Percentiles rank a stretch among this genome's conserved stretches.
phyloP scores from a whole-genome alignment of 1,140 invertebrate species.

The Drosophila arawakana region DNA sequence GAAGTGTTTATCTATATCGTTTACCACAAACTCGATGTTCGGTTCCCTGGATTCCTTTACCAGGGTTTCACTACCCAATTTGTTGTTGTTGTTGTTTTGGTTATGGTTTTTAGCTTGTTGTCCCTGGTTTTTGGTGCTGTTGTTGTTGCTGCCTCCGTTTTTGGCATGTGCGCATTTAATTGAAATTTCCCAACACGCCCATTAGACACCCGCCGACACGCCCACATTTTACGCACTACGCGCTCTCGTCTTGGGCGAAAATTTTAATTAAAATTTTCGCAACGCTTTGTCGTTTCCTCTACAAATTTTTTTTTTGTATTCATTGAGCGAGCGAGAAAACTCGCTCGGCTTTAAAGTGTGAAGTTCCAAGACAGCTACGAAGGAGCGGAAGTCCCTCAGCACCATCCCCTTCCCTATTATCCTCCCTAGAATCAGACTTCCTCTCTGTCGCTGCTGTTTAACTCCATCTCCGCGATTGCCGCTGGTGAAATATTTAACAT shows the following conservation, averaged over 20 bases:
- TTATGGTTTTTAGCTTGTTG: slow-evolving; percentile 44
- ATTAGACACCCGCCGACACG: slow-evolving; percentile 26
- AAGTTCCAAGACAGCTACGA: slow-evolving; percentile 63
- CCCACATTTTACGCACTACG: slow-evolving; percentile 57
- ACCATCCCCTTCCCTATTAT: too few species aligned
- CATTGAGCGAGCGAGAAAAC: too few species aligned
- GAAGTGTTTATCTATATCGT: slow-evolving; percentile 80
- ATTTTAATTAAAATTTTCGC: slow-evolving; percentile 80
- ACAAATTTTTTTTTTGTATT: slow-evolving; percentile 27
- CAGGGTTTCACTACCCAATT: slow-evolving; percentile 36
- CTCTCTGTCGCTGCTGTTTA: neutral
- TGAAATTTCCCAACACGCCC: slow-evolving; percentile 75
- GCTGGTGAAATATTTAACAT: slow-evolving; percentile 80
- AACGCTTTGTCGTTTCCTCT: slow-evolving; percentile 60
- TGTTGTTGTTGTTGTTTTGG: slow-evolving; percentile 45
- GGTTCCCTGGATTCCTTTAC: slow-evolving; percentile 30
- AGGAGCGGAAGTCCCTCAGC: too few species aligned
- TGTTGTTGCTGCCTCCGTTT: slow-evolving; percentile 44
- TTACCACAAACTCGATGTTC: slow-evolving; percentile 54
- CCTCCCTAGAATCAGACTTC: slow-evolving; percentile 1
- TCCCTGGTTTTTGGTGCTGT: slow-evolving; percentile 17
- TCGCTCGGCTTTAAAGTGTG: slow-evolving; percentile 66
- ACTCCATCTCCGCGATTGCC: slow-evolving; percentile 13
- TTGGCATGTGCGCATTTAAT: slow-evolving; percentile 81
- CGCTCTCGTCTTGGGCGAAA: slow-evolving; percentile 59